These are phyloP conservation scores for Nomada ruficornis DNA, from an alignment of 2,888 invertebrate genomes.

Conservation along the genomic window DNA sequence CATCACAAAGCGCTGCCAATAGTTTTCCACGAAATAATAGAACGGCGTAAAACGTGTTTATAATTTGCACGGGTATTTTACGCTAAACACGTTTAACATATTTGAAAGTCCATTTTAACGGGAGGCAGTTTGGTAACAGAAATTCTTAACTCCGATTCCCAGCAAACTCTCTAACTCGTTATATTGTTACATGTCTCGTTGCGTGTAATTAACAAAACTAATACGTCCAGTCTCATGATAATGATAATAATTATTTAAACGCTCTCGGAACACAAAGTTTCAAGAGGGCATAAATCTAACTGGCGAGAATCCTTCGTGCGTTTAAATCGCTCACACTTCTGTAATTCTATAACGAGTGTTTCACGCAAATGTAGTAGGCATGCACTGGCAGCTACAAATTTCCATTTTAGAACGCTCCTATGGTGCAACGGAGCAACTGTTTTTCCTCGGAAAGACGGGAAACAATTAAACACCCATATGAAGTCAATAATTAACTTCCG, in stretches of 20 bases:
- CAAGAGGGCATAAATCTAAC: background rate
- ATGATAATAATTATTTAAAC: background rate
- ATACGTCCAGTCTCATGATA: background rate
- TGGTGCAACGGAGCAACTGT: background rate
- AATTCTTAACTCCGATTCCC: background rate
- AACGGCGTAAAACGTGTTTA: background rate
- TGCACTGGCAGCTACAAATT: background rate
- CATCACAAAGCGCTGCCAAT: background rate
- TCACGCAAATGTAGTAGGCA: background rate
- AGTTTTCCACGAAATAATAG: constrained; percentile 1
- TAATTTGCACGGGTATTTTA: background rate
- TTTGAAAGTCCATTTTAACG: background rate
- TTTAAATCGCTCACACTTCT: background rate
- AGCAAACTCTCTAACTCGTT: background rate
- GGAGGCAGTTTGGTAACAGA: background rate
- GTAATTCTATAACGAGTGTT: background rate
- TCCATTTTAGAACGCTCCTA: background rate
- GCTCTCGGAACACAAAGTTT: background rate
- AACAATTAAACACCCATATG: background rate
- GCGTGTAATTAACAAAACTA: constrained; percentile 10
- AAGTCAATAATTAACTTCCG: too few relatives aligned
- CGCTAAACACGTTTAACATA: background rate
- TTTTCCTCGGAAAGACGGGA: background rate
- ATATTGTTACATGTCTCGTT: background rate
- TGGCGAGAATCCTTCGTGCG: background rate